A percentile compares a stretch with the other conserved stretches of the same genome.
Evolutionary conservation across 1,140 invertebrate genomes (phyloP).

Genomic region (Acromyrmex echinatior): DNA sequence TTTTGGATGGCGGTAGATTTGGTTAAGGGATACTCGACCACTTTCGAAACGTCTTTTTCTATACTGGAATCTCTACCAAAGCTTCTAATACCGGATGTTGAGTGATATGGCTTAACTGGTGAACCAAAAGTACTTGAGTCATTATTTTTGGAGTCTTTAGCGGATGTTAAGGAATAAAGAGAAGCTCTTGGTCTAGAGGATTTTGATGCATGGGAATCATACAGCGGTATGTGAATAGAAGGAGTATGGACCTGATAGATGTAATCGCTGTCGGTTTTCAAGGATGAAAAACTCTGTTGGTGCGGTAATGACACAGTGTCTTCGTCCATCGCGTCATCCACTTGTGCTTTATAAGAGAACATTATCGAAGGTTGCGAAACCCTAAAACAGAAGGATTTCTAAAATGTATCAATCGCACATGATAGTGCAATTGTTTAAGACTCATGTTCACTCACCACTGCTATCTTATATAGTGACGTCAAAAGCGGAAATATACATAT

Average conservation of each 20-base stretch:
- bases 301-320: slow-evolving; percentile 93
- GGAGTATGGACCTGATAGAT: slow-evolving; percentile 90
- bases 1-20: slow-evolving; percentile 74
- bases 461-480: no score
- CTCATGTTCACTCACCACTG: no score
- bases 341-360: slow-evolving; percentile 94
- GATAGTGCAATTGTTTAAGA: background rate
- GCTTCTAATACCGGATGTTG: slow-evolving; percentile 77
- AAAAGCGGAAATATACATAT: no score
- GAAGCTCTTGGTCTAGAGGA: slow-evolving; percentile 79
- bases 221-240: slow-evolving; percentile 85
- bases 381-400: slow-evolving; percentile 85
- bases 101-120: slow-evolving; percentile 75
- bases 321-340: slow-evolving; percentile 92
- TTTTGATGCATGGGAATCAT: slow-evolving; percentile 81
- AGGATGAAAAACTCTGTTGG: slow-evolving; percentile 92
- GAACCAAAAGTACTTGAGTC: slow-evolving; percentile 74
- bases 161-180: slow-evolving; percentile 76
- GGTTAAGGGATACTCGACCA: slow-evolving; percentile 72
- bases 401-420: background rate
- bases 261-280: slow-evolving; percentile 93
- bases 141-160: slow-evolving; percentile 73
- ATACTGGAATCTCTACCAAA: slow-evolving; percentile 71
- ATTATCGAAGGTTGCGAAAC: slow-evolving; percentile 92
- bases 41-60: slow-evolving; percentile 75